Evolutionary conservation across 2,888 invertebrate species (phyloP), one percentile per base, ranked within the genome.

Genomic region (Xestia xanthographa): DNA sequence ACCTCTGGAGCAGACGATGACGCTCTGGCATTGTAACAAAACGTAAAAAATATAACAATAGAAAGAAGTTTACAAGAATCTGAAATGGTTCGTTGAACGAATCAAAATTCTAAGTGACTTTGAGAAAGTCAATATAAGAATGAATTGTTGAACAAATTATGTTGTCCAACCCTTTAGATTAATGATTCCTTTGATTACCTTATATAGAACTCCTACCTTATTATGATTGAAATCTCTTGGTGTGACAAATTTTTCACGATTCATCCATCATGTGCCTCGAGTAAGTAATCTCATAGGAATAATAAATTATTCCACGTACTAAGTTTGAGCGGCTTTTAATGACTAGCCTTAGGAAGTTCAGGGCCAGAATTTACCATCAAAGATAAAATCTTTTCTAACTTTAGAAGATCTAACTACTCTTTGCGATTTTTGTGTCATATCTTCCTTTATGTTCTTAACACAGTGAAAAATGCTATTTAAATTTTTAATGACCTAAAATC

Each of bases 71-170:
- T n/a, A 58, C 45, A 53, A 74, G 58, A 79, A 69, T 41, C 66
- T 75, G 45, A 56, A 63, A 66, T 48, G 41, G 22, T 77, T 77
- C 41, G 38, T 50, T 71, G 60, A 72, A 50, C 50, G 58, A 75
- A 79, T 69, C 43, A 62, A 69, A 68, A 71, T 75, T 71, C 70
- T 60, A 72, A 63, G 41, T 43, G 65, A 45, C 12, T 38, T 76
- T 70, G 74, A 74, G 85, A 83, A 81, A 77, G 77, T 77, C 22
- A 60, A 65, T 43, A 58, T 74, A 66, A 66, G 45, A 67, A 58
- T 34, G 43, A 14, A 65, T 65, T 72, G 45, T 78, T 48, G 34
- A 41, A 34, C 29, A 75, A 75, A 74, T 79, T 48, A 75, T 68
- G 26, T 29, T 67, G 63, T 77, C 56, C 62, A 43, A 26, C 48